Percentiles rank a stretch among this genome's conserved stretches.
Evolutionary conservation across 1,140 invertebrate genomes (phyloP).

Genomic region (Drosophila sp.): DNA sequence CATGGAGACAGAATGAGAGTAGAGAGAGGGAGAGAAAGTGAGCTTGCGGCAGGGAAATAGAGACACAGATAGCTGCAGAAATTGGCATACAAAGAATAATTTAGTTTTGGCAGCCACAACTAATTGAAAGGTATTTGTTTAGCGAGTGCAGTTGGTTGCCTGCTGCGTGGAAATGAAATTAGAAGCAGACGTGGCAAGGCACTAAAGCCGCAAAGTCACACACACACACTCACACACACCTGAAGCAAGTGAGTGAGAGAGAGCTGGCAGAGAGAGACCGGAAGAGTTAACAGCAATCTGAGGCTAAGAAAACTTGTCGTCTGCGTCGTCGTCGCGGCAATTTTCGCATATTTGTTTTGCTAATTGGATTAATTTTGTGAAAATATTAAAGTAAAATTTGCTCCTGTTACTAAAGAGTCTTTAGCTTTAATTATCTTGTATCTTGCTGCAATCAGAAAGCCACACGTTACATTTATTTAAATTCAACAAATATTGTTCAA

Average conservation of each 20-base stretch:
- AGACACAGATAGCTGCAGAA: constrained; percentile 19
- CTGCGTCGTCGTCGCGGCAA: constrained; percentile 20
- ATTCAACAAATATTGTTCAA: no score
- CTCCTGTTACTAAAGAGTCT: constrained; percentile 8
- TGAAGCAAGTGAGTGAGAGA: neutral
- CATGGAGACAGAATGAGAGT: constrained; percentile 21
- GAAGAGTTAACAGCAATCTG: neutral
- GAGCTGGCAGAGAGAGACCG: constrained; percentile 3
- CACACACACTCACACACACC: constrained; percentile 7
- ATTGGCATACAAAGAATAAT: constrained; percentile 55
- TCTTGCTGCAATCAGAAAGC: constrained; percentile 7
- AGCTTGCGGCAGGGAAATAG: neutral
- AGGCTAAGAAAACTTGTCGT: constrained; percentile 9
- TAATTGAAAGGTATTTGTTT: constrained; percentile 70
- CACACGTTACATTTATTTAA: no score
- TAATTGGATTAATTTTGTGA: constrained; percentile 65
- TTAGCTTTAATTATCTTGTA: constrained; percentile 35
- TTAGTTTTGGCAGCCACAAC: constrained; percentile 63
- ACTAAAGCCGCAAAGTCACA: constrained; percentile 38
- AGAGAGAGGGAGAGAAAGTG: no score
- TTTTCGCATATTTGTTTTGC: constrained; percentile 56
- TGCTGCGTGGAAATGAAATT: constrained; percentile 50
- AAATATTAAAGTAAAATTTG: constrained; percentile 49
- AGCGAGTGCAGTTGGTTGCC: constrained; percentile 49
- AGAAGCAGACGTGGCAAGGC: constrained; percentile 30